Evolutionary conservation across 1,140 invertebrate species (phyloP).

Genomic region (Zeugodacus cucurbitae): DNA sequence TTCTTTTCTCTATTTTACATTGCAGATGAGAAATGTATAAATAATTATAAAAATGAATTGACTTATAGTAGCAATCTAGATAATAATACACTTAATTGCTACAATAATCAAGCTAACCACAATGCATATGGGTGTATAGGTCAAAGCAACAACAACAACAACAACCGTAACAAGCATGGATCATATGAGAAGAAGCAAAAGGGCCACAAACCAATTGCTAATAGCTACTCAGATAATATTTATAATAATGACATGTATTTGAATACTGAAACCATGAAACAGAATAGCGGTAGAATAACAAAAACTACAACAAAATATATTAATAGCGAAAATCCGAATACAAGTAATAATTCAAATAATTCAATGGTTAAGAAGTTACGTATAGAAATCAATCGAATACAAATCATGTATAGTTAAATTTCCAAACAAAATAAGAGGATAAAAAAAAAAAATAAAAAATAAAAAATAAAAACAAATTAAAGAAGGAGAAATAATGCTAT

Average conservation of each 20-base stretch:
- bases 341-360: constrained; percentile 45
- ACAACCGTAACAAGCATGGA: not conserved
- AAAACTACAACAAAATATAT: constrained; percentile 46
- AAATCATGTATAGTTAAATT: constrained; percentile 54
- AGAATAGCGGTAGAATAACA: constrained; percentile 40
- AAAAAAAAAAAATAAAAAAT: too few relatives aligned
- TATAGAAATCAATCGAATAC: constrained; percentile 55
- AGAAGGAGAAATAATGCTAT: not conserved
- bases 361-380: constrained; percentile 54
- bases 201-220: not conserved
- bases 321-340: constrained; percentile 43
- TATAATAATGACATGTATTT: constrained; percentile 23
- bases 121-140: not conserved
- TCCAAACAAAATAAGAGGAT: too few relatives aligned
- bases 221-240: not conserved
- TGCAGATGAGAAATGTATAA: constrained; percentile 57
- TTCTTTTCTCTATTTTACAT: constrained; percentile 50
- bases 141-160: not conserved
- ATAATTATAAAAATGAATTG: constrained; percentile 43
- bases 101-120: not conserved
- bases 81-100: not conserved
- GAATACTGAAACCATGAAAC: constrained; percentile 41
- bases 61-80: constrained; percentile 9
- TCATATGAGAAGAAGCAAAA: not conserved
- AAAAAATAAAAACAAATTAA: constrained; percentile 36